A percentile compares a stretch with the other conserved stretches of the same genome.
These are phyloP conservation scores for Drosophila sechellia DNA, from an alignment of 1,140 invertebrate species.

Conservation along the genomic window DNA sequence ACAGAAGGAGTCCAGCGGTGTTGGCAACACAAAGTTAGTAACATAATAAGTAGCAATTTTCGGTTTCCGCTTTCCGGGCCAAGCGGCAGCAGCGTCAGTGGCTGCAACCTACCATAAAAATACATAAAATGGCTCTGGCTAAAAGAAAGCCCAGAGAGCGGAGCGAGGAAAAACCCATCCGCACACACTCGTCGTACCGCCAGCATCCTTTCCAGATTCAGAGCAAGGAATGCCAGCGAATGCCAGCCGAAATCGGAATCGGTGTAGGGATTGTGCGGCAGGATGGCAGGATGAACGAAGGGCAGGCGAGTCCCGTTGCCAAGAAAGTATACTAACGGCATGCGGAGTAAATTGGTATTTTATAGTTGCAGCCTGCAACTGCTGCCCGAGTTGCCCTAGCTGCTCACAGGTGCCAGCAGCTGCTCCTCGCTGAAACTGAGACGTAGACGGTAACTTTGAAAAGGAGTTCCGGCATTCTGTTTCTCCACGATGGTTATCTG, in stretches of 20 bases:
- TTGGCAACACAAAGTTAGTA: constrained; percentile 79
- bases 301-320: constrained; percentile 46
- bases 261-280: neutral
- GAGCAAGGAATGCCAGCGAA: constrained; percentile 19
- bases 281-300: neutral
- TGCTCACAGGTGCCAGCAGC: constrained; percentile 59
- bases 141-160: constrained; percentile 60
- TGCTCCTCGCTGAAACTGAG: constrained; percentile 32
- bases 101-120: constrained; percentile 80
- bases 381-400: constrained; percentile 23
- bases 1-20: constrained; percentile 15
- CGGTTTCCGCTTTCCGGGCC: constrained; percentile 80
- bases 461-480: constrained; percentile 12
- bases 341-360: constrained; percentile 80
- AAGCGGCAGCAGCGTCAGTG: constrained; percentile 59
- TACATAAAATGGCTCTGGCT: constrained; percentile 78
- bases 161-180: constrained; percentile 24
- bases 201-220: neutral
- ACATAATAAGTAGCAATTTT: constrained; percentile 83
- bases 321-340: constrained; percentile 72
- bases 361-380: constrained; percentile 67
- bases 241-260: constrained; percentile 28
- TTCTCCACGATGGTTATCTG: neutral
- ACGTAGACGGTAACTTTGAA: constrained; percentile 5
- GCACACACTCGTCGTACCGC: neutral